A percentile compares a stretch with the other conserved stretches of the same genome.
phyloP scores from a whole-genome alignment of 2,113 vertebrate genomes.

The Madoqua kirkii region DNA sequence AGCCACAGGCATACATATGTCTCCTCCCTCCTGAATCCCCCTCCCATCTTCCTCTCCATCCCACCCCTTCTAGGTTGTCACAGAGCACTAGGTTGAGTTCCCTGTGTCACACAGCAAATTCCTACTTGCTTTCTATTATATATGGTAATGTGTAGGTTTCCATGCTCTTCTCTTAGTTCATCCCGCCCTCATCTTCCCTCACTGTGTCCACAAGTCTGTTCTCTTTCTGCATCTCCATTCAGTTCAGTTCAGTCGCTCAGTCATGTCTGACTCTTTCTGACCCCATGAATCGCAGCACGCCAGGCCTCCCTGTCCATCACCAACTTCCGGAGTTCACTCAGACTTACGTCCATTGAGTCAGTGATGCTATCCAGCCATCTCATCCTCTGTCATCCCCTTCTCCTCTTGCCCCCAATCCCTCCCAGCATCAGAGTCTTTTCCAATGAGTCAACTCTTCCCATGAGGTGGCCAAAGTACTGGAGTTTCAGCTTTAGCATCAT shows the following conservation, averaged over 20 bases:
- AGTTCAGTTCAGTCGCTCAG: background rate
- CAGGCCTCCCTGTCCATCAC: no score
- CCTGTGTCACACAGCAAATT: background rate
- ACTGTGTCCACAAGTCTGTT: background rate
- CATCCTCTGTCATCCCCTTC: no score
- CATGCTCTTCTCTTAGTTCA: background rate
- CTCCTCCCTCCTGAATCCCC: background rate
- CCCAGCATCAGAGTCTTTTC: no score
- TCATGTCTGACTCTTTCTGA: accelerated
- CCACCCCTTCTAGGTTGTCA: background rate
- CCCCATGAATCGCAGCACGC: no score
- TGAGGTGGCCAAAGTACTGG: no score
- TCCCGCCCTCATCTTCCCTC: background rate
- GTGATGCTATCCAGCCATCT: no score
- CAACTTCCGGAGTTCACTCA: no score
- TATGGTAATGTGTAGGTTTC: background rate
- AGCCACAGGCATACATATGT: background rate
- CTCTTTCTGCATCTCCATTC: background rate
- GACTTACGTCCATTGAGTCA: no score
- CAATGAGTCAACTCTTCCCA: no score
- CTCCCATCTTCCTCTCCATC: background rate
- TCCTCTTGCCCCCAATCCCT: no score
- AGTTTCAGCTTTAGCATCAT: no score
- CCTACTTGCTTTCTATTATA: background rate
- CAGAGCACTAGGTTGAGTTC: background rate